Evolutionary conservation across 92 coral and sea anemone species (phyloP).

Genomic region (Chrysogorgia sp.): DNA sequence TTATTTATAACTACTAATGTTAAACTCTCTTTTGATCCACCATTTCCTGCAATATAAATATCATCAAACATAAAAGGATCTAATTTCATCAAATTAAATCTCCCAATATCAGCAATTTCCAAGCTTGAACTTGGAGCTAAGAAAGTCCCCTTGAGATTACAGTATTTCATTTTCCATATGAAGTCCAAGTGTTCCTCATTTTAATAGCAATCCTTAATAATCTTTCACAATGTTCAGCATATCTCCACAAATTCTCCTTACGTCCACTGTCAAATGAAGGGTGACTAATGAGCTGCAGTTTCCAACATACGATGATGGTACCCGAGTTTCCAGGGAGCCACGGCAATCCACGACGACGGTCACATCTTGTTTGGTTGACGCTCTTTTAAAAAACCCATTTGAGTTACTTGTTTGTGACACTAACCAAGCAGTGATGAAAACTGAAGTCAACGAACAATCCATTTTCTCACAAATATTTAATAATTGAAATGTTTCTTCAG

Average conservation of each 20-base stretch:
- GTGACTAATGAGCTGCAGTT: constrained; percentile 17
- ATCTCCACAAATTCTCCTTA: neutral
- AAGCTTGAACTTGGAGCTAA: neutral
- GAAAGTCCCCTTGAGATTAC: neutral
- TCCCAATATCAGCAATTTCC: constrained; percentile 31
- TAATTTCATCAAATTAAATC: neutral
- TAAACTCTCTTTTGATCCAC: constrained; percentile 9
- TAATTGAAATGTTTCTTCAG: constrained; percentile 15
- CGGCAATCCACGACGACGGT: constrained; percentile 18
- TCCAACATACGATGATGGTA: constrained; percentile 13
- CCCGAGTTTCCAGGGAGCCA: neutral
- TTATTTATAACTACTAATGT: constrained; percentile 27
- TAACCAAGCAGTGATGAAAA: constrained; percentile 32
- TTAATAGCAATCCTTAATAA: neutral
- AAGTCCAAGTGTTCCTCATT: constrained; percentile 24
- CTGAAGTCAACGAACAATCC: neutral
- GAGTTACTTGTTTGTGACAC: neutral
- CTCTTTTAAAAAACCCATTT: neutral
- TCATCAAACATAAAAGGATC: constrained; percentile 27
- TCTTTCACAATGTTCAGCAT: constrained; percentile 16
- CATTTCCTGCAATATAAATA: constrained; percentile 21
- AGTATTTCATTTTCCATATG: constrained; percentile 12
- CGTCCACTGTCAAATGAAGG: neutral
- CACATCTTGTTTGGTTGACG: neutral
- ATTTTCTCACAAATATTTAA: neutral